These are phyloP conservation scores for Papilio glaucus DNA, from an alignment of 1,140 invertebrate genomes.

Conservation along the genomic window DNA sequence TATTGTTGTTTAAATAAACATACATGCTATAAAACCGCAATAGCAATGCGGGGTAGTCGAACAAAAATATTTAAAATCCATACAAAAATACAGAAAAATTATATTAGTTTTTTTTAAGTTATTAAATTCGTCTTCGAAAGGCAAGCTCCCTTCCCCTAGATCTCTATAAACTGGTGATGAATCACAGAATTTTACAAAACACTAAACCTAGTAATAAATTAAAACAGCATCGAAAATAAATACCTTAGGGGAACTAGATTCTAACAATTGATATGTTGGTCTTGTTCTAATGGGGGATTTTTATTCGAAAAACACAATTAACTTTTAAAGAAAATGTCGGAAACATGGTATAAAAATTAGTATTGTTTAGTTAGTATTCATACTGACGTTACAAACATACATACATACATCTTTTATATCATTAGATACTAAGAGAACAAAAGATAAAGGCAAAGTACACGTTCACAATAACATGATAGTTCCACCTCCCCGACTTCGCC, in stretches of 20 bases:
- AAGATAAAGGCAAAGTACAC: too few species aligned
- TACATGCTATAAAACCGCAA: slow-evolving; percentile 39
- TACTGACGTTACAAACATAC: too few species aligned
- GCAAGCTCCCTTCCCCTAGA: slow-evolving; percentile 44
- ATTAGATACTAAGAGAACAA: too few species aligned
- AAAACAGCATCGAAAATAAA: slow-evolving; percentile 42
- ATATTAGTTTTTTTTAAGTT: slow-evolving; percentile 46
- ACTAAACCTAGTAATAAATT: slow-evolving; percentile 39
- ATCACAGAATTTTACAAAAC: slow-evolving; percentile 42
- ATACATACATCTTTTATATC: too few species aligned
- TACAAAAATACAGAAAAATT: slow-evolving; percentile 51
- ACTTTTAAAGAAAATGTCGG: not conserved
- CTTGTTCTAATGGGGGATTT: slow-evolving; percentile 17
- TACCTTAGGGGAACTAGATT: slow-evolving; percentile 37
- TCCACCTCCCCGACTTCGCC: too few species aligned
- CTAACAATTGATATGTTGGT: slow-evolving; percentile 47
- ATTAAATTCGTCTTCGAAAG: slow-evolving; percentile 58
- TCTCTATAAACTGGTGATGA: slow-evolving; percentile 41
- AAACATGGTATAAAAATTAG: not conserved
- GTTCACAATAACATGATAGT: too few species aligned
- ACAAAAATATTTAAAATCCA: slow-evolving; percentile 41
- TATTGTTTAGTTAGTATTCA: not conserved
- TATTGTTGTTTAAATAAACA: slow-evolving; percentile 39
- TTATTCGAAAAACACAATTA: not conserved
- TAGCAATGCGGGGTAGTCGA: slow-evolving; percentile 36